Evolutionary conservation across 2,888 invertebrate species (phyloP).

Genomic region (Andrena chrysosceles): DNA sequence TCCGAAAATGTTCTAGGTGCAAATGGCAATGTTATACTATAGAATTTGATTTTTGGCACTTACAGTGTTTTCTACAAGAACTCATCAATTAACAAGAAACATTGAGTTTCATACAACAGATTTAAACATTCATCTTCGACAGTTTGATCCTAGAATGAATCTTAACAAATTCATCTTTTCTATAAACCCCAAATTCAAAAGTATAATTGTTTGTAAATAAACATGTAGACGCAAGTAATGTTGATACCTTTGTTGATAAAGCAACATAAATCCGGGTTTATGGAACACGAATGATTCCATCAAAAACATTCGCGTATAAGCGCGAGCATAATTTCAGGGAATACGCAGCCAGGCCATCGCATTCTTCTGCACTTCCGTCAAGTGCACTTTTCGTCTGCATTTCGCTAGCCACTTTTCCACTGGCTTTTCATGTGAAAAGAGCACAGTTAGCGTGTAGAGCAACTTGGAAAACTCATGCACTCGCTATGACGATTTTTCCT

Average conservation of each 20-base stretch:
- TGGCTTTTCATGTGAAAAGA: conserved; percentile 47
- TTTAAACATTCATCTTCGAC: too few species aligned
- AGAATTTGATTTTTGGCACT: too few species aligned
- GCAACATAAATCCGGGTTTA: neutral
- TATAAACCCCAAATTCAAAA: too few species aligned
- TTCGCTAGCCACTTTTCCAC: conserved; percentile 61
- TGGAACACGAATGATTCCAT: conserved; percentile 11
- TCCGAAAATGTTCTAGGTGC: too few species aligned
- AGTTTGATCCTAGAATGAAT: too few species aligned
- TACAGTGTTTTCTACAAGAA: too few species aligned
- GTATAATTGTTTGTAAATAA: neutral
- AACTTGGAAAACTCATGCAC: conserved; percentile 39
- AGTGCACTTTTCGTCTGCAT: conserved; percentile 50
- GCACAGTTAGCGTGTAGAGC: conserved; percentile 35
- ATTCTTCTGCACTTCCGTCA: conserved; percentile 56
- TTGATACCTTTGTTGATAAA: neutral
- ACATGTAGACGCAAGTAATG: neutral
- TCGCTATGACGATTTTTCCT: conserved; percentile 4
- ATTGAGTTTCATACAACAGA: too few species aligned
- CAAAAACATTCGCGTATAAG: conserved; percentile 7
- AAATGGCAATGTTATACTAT: too few species aligned
- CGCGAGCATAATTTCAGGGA: conserved; percentile 27
- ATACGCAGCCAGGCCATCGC: conserved; percentile 31
- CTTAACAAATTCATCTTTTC: too few species aligned
- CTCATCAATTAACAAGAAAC: too few species aligned